Evolutionary conservation across 2,888 invertebrate genomes (phyloP), one percentile per base, ranked within the genome.

Genomic region (Nephrotoma guestfalica): DNA sequence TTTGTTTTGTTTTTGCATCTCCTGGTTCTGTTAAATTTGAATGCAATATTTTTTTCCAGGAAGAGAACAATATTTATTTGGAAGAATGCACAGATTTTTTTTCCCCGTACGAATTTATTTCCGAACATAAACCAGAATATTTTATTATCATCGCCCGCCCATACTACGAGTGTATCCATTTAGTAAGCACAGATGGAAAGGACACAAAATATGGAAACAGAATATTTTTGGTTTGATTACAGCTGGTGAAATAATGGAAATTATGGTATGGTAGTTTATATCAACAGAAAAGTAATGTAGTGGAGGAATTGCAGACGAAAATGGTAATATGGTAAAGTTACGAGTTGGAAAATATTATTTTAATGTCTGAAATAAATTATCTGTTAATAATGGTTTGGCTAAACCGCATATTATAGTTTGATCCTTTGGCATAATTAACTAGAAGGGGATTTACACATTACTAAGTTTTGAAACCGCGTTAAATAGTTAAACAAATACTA

Each of bases 81-180:
- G 84, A 84, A 84, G 84, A 84, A 84, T 84, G 84, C 84, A 84
- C 84, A 84, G 42, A 84, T 84, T 41, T 84, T 47, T 47, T 83
- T 41, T 30, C n/a, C n/a, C 41, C 71, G 30, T 71, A 71, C 5
- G 13, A 30, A 30, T 71, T 71, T 30, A 30, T 71, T 71, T 71
- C 71, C 30, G 30, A 71, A 71, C 71, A 18, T 71, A 71, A 71
- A 71, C 71, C 71, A 71, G 71, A 71, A 71, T 30, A 71, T 71
- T 6, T 71, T 71, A 30, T 71, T 71, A 71, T 71, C 71, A 7
- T 71, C 18, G 71, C 71, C 71, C 71, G 11, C 30, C 3, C 13
- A 13, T 47, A 47, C 47, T 30, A 13, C n/a, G 13, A 13, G 13
- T 9, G 13, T 47, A 47, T 47, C 30, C 30, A 30, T 30, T 30